Base-by-base conservation (phyloP, 2,797 vertebrate genomes). In the Sparidentex hasta region DNA sequence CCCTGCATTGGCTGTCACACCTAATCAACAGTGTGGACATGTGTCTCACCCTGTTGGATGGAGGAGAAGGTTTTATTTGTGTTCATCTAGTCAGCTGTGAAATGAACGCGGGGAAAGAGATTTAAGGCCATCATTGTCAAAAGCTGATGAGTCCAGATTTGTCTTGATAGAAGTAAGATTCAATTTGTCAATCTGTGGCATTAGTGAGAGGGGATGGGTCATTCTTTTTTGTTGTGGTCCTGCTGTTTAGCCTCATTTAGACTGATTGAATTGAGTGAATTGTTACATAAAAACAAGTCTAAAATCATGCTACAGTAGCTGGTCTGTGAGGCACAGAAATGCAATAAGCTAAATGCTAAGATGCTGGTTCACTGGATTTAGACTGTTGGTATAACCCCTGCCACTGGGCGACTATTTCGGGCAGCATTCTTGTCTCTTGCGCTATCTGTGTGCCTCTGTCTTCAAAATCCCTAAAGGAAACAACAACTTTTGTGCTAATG, bases 1-100 rank as follows among this genome's bases (percentile, higher is more conserved):
- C 41, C 13, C 64, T 51, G n/a, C 46, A 73, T 64, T 72, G 14
- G 65, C 77, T 78, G 65, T 71, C 71, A 38, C 11, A 46, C 18
- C 43, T 52, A 52, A 72, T 66, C 46, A 67, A 54, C 48, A 21
- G 20, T 21, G 23, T 47, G 20, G 67, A 55, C 46, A 63, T 65
- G 3, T 54, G 5, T 55, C 71, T 38, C 20, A 14, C 44, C 16
- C 18, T 33, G 27, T 51, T n/a, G 48, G 25, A 44, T 18, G 6
- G 3, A 21, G 7, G 56, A 46, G 44, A 2, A 12, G 50, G 17
- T 44, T 67, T 67, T 12, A 44, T 68, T 75, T 27, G 71, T 71
- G 33, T 57, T 62, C 51, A 27, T 2, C 11, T 63, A 48, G 27
- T 52, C 51, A n/a, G 11, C 23, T 67, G 21, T 58, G 20, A 77